Evolutionary conservation across 1,140 invertebrate species (phyloP).

Genomic region (Zeugodacus cucurbitae): DNA sequence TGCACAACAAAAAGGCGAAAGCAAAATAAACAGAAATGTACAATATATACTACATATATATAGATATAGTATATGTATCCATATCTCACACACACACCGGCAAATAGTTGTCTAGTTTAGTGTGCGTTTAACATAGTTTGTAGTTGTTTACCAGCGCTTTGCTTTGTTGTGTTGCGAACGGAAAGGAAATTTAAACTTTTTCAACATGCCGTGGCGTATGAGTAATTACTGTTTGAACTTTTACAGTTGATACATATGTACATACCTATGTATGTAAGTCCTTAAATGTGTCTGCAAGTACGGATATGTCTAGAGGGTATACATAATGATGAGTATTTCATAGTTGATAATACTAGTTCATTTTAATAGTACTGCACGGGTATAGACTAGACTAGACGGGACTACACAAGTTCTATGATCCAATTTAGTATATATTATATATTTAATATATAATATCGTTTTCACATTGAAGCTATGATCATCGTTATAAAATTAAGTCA

Average conservation of each 20-base stretch:
- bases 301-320: no score
- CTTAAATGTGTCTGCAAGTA: not conserved
- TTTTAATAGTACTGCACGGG: no score
- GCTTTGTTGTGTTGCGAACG: not conserved
- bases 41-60: not conserved
- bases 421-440: no score
- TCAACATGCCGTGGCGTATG: slow-evolving; percentile 20
- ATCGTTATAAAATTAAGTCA: no score
- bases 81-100: not conserved
- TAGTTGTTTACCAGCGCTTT: not conserved
- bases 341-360: no score
- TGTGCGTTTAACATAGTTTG: not conserved
- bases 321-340: no score
- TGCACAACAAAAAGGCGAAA: not conserved
- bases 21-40: not conserved
- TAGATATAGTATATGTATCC: not conserved
- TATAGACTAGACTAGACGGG: no score
- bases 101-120: not conserved
- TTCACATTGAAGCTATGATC: no score
- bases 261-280: not conserved
- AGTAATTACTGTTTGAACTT: slow-evolving; percentile 31
- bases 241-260: no score
- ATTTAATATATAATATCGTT: no score
- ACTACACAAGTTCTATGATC: no score
- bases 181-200: not conserved